These are phyloP conservation scores for Yponomeuta sedellus DNA, from an alignment of 2,888 invertebrate genomes.

Conservation along the genomic window DNA sequence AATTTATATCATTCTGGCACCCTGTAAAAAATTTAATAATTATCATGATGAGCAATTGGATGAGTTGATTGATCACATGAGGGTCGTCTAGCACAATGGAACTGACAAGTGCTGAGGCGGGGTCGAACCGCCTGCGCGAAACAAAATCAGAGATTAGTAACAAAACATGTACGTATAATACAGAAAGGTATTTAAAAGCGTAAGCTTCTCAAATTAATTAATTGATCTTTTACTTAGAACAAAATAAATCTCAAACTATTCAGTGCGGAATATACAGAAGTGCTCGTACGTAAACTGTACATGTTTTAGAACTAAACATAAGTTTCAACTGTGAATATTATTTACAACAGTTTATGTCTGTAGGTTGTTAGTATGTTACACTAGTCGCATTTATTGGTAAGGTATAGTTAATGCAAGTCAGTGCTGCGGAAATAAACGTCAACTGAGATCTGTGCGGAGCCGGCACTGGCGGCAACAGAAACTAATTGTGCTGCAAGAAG, in stretches of 20 bases:
- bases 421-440: slow-evolving; percentile 76
- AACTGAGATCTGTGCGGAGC: slow-evolving; percentile 72
- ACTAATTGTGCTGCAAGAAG: slow-evolving; percentile 84
- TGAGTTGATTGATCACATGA: slow-evolving; percentile 42
- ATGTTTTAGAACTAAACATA: slow-evolving; percentile 78
- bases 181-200: slow-evolving; percentile 72
- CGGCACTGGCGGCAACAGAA: slow-evolving; percentile 80
- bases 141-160: slow-evolving; percentile 71
- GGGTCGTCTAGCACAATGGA: slow-evolving; percentile 55
- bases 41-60: slow-evolving; percentile 52
- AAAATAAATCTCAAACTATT: slow-evolving; percentile 73
- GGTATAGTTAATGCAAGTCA: slow-evolving; percentile 73
- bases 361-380: slow-evolving; percentile 63
- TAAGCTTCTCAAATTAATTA: slow-evolving; percentile 74
- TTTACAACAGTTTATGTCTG: slow-evolving; percentile 73
- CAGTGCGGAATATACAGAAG: slow-evolving; percentile 76
- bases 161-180: slow-evolving; percentile 76
- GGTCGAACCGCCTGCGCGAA: slow-evolving; percentile 61
- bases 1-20: slow-evolving; percentile 56
- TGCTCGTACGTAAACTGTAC: slow-evolving; percentile 77
- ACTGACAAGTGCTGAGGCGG: slow-evolving; percentile 32
- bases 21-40: slow-evolving; percentile 74
- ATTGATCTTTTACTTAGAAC: slow-evolving; percentile 64
- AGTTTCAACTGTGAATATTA: slow-evolving; percentile 70
- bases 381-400: slow-evolving; percentile 67